Evolutionary conservation across 2,797 vertebrate genomes (phyloP).

Genomic region (Avahi laniger): DNA sequence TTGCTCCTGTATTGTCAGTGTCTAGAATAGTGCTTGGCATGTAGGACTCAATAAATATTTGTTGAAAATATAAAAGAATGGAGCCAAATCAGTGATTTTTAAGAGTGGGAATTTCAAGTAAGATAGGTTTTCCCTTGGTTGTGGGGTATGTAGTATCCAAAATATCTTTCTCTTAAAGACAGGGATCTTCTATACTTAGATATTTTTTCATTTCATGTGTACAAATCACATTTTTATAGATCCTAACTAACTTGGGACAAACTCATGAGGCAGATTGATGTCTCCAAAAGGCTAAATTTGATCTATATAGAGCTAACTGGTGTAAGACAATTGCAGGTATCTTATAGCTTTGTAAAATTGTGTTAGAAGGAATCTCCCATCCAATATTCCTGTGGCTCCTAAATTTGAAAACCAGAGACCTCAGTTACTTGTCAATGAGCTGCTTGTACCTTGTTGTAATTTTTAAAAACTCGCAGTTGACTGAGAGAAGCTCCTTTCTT

Average conservation of each 20-base stretch:
- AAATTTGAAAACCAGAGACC: neutral
- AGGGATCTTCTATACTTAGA: neutral
- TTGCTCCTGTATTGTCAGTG: neutral
- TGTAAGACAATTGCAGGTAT: neutral
- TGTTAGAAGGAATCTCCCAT: neutral
- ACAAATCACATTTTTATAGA: neutral
- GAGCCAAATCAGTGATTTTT: neutral
- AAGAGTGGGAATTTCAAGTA: neutral
- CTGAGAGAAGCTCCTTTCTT: constrained; percentile 2
- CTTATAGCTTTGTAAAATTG: neutral
- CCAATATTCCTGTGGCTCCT: neutral
- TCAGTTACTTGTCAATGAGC: neutral
- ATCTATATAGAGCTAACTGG: neutral
- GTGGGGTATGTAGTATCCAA: neutral
- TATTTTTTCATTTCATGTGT: neutral
- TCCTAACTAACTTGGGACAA: neutral
- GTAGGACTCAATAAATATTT: neutral
- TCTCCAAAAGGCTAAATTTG: neutral
- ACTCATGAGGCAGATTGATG: neutral
- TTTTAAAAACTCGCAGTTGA: constrained; percentile 25
- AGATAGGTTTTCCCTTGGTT: neutral
- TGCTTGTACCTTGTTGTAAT: neutral
- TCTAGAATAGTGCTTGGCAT: neutral
- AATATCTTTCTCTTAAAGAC: neutral
- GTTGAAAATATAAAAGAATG: neutral